phyloP scores from a whole-genome alignment of 2,113 vertebrate species.

The Orthonyx spaldingii region DNA sequence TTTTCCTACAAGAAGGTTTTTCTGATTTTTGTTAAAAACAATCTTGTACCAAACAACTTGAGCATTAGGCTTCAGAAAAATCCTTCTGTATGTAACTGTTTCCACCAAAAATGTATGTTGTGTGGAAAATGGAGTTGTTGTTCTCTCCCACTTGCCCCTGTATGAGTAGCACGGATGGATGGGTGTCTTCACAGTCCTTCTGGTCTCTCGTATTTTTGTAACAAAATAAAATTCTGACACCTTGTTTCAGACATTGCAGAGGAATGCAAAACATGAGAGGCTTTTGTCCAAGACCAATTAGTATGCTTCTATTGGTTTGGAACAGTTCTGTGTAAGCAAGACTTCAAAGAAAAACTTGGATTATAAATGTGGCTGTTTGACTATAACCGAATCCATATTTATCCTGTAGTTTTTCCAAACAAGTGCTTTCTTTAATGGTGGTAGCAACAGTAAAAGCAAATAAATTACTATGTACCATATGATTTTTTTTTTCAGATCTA shows the following conservation, averaged over 20 bases:
- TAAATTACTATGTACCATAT: not conserved
- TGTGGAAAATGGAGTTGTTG: accelerated
- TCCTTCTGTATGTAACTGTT: not conserved
- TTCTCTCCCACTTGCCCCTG: not conserved
- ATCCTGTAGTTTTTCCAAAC: not conserved
- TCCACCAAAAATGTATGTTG: accelerated
- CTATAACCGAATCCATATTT: not conserved
- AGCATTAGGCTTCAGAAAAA: not conserved
- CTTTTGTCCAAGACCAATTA: not conserved
- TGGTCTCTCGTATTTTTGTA: not conserved
- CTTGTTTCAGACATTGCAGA: not conserved
- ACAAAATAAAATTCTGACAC: not conserved
- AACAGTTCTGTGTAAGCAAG: not conserved
- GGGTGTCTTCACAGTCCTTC: not conserved
- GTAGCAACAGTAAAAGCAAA: not conserved
- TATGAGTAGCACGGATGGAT: not conserved
- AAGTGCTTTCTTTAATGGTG: not conserved
- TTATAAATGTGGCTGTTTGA: not conserved
- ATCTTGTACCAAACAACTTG: not conserved
- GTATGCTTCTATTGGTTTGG: not conserved
- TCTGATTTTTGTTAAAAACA: not conserved
- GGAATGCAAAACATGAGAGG: not conserved
- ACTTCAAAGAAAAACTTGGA: not conserved
- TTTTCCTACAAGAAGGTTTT: not conserved
- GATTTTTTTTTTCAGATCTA: not conserved